Percentiles rank a stretch among this genome's conserved stretches.
phyloP scores from a whole-genome alignment of 2,797 vertebrate species.

The Lutjanus campechanus region DNA sequence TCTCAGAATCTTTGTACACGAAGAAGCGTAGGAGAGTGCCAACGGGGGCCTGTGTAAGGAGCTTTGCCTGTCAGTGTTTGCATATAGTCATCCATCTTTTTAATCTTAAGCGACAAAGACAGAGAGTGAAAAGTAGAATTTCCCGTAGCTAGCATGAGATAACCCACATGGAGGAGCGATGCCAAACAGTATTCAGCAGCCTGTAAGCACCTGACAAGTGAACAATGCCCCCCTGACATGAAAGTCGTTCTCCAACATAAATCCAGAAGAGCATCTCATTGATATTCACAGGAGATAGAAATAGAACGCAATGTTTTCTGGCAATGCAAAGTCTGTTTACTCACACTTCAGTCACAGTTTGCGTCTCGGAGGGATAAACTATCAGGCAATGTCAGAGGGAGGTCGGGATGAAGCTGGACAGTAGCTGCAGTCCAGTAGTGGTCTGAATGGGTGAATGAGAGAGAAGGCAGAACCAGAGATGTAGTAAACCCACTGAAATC shows the following conservation, averaged over 20 bases:
- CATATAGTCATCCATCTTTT: constrained; percentile 77
- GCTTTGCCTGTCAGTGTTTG: constrained; percentile 70
- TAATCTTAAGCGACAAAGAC: constrained; percentile 75
- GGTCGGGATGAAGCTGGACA: constrained; percentile 38
- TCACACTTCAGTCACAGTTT: constrained; percentile 64
- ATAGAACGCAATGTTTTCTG: constrained; percentile 57
- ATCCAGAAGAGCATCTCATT: constrained; percentile 59
- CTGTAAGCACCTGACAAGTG: constrained; percentile 54
- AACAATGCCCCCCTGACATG: constrained; percentile 57
- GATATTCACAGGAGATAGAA: constrained; percentile 62
- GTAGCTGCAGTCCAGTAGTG: not conserved
- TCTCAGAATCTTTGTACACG: constrained; percentile 60
- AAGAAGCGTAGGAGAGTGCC: constrained; percentile 51
- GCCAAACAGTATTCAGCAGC: constrained; percentile 47
- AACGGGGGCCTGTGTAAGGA: constrained; percentile 52
- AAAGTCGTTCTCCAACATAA: constrained; percentile 33
- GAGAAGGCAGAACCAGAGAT: not conserved
- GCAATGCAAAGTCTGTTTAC: constrained; percentile 60
- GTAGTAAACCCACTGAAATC: not conserved
- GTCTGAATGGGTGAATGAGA: not conserved
- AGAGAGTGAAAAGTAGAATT: constrained; percentile 64
- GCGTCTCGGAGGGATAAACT: constrained; percentile 28
- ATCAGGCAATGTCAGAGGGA: constrained; percentile 29
- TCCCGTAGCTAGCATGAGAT: constrained; percentile 59
- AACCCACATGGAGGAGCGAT: constrained; percentile 55